Base-by-base conservation (phyloP, 2,113 vertebrate genomes). In the Heterocephalus glaber region DNA sequence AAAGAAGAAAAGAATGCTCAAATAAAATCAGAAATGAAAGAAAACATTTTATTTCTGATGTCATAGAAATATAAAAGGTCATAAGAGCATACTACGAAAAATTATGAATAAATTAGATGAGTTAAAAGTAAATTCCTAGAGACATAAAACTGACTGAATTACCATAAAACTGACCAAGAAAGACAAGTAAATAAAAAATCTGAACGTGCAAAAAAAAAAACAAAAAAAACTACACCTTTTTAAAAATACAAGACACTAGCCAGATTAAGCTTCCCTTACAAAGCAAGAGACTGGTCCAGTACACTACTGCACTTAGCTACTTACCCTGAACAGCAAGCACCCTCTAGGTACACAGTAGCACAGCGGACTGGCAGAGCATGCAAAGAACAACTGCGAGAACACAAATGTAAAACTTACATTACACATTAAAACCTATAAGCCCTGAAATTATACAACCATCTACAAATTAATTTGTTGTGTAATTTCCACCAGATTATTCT, bases 211-310 rank as follows among this genome's bases (percentile, higher is more conserved):
- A 49, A 49, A 9, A 49, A 49, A 49, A 49, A 49, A 49, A 49
- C 30, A 90, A 85, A 83, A 83, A 95, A 60, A 92, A 94, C 14
- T 83, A 77, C 14, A 56, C 14, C 76, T 61, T 13, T 17, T 22
- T 81, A 96, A 92, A 96, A 92, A 85, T 44, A n/a, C 47, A 93
- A 41, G n/a, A 79, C 49, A 80, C 68, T 65, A 81, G 13, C 41
- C 49, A 93, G 93, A 68, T 92, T 94, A 90, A 88, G 47, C 86
- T 91, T 85, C 72, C 94, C 72, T 81, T 86, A 76, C 70, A 74
- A 52, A 80, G 26, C 41, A 92, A 87, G n/a, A 85, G 10, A 79
- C 83, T 82, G 26, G 44, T n/a, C 49, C 22, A 66, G 3, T 20
- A 92, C 30, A 91, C 3, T 63, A 86, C 7, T 74, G 22, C 26